phyloP scores from a whole-genome alignment of 2,113 vertebrate species.

The Clarias batrachus region DNA sequence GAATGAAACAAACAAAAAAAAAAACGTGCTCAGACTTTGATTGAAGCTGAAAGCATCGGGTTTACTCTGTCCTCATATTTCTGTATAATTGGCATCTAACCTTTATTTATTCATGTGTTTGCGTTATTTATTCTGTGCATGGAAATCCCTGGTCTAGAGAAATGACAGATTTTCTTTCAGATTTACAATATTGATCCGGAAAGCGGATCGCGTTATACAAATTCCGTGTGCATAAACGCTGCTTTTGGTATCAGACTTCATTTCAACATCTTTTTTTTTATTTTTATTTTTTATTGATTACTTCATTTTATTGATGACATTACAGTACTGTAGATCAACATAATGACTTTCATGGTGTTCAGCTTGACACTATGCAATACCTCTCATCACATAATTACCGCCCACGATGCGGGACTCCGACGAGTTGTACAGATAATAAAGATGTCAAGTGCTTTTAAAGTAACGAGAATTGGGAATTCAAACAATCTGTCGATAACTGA shows the following conservation, averaged over 20 bases:
- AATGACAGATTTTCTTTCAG: neutral
- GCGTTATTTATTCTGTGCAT: neutral
- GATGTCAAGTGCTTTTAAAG: slow-evolving; percentile 46
- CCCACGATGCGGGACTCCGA: slow-evolving; percentile 32
- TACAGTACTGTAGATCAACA: neutral
- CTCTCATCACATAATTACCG: slow-evolving; percentile 49
- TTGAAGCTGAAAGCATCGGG: slow-evolving; percentile 4
- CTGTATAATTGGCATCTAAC: slow-evolving; percentile 10
- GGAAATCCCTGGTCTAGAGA: neutral
- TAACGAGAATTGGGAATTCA: slow-evolving; percentile 48
- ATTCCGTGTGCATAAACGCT: neutral
- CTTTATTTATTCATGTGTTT: slow-evolving; percentile 18
- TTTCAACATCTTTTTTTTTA: neutral
- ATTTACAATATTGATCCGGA: neutral
- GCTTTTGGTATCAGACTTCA: slow-evolving; percentile 3
- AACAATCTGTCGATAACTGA: slow-evolving; percentile 54
- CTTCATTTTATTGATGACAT: neutral
- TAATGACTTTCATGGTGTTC: slow-evolving; percentile 4
- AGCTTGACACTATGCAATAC: slow-evolving; percentile 6
- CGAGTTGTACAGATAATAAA: slow-evolving; percentile 54
- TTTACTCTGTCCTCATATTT: neutral
- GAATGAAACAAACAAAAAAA: neutral
- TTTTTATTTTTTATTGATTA: slow-evolving; percentile 15
- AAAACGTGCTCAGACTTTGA: neutral
- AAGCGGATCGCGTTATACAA: neutral